Percentiles rank a stretch among this genome's conserved stretches.
These are phyloP conservation scores for Aphrocallistes beatrix DNA, from an alignment of 37 sponge, comb jelly and placozoan species.

Conservation along the genomic window DNA sequence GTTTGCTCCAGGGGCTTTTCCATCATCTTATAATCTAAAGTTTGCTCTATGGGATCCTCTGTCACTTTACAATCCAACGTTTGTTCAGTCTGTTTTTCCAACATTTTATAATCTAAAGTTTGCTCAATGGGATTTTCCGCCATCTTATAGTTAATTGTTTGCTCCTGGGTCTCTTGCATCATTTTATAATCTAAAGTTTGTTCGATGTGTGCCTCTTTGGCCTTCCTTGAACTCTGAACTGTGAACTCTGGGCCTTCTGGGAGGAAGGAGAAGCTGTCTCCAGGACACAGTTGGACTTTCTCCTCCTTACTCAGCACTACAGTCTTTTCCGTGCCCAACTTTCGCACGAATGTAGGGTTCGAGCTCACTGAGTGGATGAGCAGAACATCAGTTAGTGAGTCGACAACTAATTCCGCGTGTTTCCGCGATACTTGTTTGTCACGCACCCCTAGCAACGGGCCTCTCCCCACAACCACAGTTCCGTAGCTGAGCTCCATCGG, in stretches of 20 bases:
- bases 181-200: too few species aligned
- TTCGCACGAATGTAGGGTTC: neutral
- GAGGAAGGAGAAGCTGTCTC: neutral
- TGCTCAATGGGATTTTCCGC: too few species aligned
- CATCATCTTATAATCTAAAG: too few species aligned
- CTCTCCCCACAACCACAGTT: neutral
- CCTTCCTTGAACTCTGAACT: neutral
- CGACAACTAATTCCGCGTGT: neutral
- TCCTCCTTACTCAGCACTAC: neutral
- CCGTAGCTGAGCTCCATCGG: too few species aligned
- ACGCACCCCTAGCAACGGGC: neutral
- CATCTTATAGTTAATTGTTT: too few species aligned
- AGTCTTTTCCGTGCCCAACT: neutral
- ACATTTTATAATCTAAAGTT: too few species aligned
- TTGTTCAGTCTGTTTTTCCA: too few species aligned
- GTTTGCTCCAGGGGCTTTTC: too few species aligned
- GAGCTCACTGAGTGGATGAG: neutral
- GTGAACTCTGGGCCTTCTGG: neutral
- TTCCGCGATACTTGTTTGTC: neutral
- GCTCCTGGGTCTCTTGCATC: too few species aligned
- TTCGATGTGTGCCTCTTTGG: too few species aligned
- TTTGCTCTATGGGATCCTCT: too few species aligned
- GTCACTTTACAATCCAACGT: too few species aligned
- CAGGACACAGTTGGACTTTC: neutral
- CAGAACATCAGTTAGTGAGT: neutral